Evolutionary conservation across 1,140 invertebrate genomes (phyloP).

Genomic region (Campodea augens): DNA sequence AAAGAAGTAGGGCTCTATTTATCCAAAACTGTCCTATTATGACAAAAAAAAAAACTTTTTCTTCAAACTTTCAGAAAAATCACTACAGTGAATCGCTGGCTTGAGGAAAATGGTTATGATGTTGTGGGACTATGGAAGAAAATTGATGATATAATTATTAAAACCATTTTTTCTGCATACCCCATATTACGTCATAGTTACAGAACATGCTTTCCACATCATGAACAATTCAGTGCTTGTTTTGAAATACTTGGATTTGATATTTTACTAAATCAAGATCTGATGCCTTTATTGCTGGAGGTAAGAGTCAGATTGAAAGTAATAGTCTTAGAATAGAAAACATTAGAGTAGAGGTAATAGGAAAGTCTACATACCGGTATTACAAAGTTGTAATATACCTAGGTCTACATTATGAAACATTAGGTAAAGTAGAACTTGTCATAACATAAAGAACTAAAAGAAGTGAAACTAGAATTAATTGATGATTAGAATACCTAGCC

Average conservation of each 20-base stretch:
- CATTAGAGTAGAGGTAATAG: too few species aligned
- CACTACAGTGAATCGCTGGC: constrained; percentile 55
- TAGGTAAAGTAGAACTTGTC: too few species aligned
- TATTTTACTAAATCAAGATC: constrained; percentile 59
- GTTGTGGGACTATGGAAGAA: constrained; percentile 52
- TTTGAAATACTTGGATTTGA: constrained; percentile 81
- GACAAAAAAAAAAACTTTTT: too few species aligned
- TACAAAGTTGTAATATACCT: too few species aligned
- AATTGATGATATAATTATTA: constrained; percentile 76
- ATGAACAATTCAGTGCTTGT: constrained; percentile 62
- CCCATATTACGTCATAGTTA: constrained; percentile 73
- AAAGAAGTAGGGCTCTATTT: too few species aligned
- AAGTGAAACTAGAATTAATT: too few species aligned
- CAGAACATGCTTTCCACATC: constrained; percentile 65
- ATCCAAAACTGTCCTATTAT: too few species aligned
- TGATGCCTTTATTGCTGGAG: constrained; percentile 71
- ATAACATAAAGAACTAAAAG: too few species aligned
- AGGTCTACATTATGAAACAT: too few species aligned
- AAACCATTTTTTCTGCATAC: constrained; percentile 68
- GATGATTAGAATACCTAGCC: too few species aligned
- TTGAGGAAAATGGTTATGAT: constrained; percentile 45
- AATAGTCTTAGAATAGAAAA: too few species aligned
- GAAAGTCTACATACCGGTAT: too few species aligned
- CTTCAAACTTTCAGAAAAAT: constrained; percentile 51
- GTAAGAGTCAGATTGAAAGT: constrained; percentile 32